Base-by-base conservation (phyloP, 1,140 invertebrate species). In the Drosophila ironensis region DNA sequence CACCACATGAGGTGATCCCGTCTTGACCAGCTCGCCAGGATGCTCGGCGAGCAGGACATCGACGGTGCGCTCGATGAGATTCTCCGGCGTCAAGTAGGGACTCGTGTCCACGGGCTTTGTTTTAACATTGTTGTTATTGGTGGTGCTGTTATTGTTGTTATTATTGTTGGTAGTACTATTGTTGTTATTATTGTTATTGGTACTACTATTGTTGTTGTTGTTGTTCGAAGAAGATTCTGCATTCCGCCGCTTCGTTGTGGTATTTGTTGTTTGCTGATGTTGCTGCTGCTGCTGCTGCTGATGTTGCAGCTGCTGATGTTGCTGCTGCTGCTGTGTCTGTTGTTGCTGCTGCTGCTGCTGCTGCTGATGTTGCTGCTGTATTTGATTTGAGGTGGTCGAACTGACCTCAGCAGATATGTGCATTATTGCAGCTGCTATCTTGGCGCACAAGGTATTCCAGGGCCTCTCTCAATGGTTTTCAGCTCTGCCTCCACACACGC, bases 1-100 rank as follows among this genome's bases (percentile, higher is more conserved):
- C 74, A 93, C 92, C 90, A 99, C 95, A 91, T 98, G 97, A 3
- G 98, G 97, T 86, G 94, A 95, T 33, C 97, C 98, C 37, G 98
- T 99, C 82, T 97, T 93, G 46, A 98, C 94, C 38, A 99, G 92
- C 91, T 98, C 97, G 6, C 97, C 97, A 5, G 95, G 96, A 91
- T 98, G 97, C 88, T 99, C 97, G 16, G 95, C 93, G 44, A 97
- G 89, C 4, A 96, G 90, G 5, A 94, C 94, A 76, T 96, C 95
- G 63, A 96, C 90, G 0, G 95, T 96, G 16, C 95, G 92, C 84
- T 97, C 95, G n/a, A 95, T 95, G 45, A 97, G 90, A 33, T 95
- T 91, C 81, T 96, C 95, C 9, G 95, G 95, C n/a, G 95, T 96
- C 59, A 96, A 88, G 20, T 92, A 92, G 42, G 93, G 92, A 72